Evolutionary conservation across 2,797 vertebrate genomes (phyloP), one percentile per base, ranked within the genome.

Genomic region (Semaprochilodus insignis): DNA sequence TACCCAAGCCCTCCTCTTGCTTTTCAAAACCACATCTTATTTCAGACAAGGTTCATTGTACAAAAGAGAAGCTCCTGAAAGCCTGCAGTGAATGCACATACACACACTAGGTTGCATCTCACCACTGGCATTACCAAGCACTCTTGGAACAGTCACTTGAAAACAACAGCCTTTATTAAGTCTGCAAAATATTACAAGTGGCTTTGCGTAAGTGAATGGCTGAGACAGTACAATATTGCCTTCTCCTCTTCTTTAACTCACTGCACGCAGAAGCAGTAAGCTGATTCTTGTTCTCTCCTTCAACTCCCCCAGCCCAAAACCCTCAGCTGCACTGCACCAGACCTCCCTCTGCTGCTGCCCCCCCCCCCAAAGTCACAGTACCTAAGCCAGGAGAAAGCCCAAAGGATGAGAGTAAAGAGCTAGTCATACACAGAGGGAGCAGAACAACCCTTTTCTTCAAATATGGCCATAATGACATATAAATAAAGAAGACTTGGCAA

Each of bases 401-500:
- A 81, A 36, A 73, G 52, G 59, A 73, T 23, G 48, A 71, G 77
- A 83, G 67, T 69, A 77, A 62, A 81, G n/a, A 77, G 59, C 25
- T 59, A 74, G 55, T 79, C 63, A 63, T 57, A 48, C 55, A 81
- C 63, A 40, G 69, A 78, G 72, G 62, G 11, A 15, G 65, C 27
- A 34, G n/a, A 55, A 66, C 74, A 81, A 6, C 13, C 72, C 80
- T 77, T 72, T 69, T 67, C 60, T 77, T 77, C 75, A 82, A 86
- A 87, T 80, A 77, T 67, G 59, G 60, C 40, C 27, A 31, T 77
- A 83, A 80, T 52, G 59, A 82, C 84, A 82, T 80, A 84, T 82
- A 84, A 84, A 84, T 84, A 85, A 84, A 85, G 83, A 80, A 77
- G 70, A 81, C 80, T 75, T 48, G 80, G 80, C 83, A 77, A 77